Evolutionary conservation across 2,113 vertebrate species (phyloP).

Genomic region (Scopus umbretta): DNA sequence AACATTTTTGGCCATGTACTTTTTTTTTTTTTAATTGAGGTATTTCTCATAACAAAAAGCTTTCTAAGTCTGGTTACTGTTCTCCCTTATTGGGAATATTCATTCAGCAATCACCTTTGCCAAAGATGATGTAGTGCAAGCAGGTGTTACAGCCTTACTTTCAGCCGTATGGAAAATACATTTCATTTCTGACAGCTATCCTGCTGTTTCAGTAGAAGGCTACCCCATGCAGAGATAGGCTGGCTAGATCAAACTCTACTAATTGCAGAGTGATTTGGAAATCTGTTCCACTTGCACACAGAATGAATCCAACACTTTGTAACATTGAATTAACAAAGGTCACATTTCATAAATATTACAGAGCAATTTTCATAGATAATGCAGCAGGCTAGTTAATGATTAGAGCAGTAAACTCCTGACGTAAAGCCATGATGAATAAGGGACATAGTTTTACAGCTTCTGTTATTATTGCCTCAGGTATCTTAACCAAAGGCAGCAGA

Average conservation of each 20-base stretch:
- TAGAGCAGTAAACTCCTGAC: conserved; percentile 36
- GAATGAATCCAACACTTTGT: conserved; percentile 31
- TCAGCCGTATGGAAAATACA: conserved; percentile 21
- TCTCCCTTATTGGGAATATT: conserved; percentile 10
- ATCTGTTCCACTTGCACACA: conserved; percentile 60
- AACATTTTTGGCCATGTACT: not conserved
- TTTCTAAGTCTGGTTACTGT: not conserved
- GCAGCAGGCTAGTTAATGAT: conserved; percentile 53
- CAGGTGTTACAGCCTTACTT: conserved; percentile 43
- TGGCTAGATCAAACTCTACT: conserved; percentile 63
- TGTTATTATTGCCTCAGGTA: not conserved
- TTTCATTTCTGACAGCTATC: conserved; percentile 36
- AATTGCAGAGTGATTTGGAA: conserved; percentile 58
- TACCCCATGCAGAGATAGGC: conserved; percentile 57
- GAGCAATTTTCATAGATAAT: conserved; percentile 56
- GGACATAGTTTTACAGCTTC: conserved; percentile 23
- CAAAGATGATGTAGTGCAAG: conserved; percentile 49
- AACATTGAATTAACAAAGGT: conserved; percentile 61
- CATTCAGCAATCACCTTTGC: conserved; percentile 37
- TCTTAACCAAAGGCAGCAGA: not conserved
- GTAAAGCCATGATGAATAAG: conserved; percentile 20
- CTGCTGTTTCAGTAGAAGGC: conserved; percentile 43
- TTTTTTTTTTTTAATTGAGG: not conserved
- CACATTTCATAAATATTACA: conserved; percentile 64
- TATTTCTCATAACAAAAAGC: not conserved